A percentile compares a stretch with the other conserved stretches of the same genome.
phyloP scores from a whole-genome alignment of 37 sponge, comb jelly and placozoan species.

The Ianthella basta region DNA sequence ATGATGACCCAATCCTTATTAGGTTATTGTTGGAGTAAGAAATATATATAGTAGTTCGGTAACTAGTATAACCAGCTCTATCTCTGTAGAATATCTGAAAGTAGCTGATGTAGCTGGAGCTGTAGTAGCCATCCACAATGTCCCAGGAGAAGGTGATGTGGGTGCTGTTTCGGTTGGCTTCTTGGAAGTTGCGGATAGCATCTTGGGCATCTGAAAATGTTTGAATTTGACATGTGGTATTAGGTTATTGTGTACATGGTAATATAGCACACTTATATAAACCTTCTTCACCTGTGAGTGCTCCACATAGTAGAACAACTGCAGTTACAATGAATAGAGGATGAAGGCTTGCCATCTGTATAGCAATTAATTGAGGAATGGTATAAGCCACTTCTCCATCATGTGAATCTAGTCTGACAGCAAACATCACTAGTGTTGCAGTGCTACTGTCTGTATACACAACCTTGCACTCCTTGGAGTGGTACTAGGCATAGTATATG shows the following conservation, averaged over 20 bases:
- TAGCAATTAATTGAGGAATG: neutral
- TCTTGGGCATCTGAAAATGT: neutral
- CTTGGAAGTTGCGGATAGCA: neutral
- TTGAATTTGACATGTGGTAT: neutral
- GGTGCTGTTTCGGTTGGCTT: neutral
- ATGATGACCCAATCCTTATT: neutral
- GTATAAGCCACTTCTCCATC: too few species aligned
- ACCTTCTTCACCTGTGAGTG: neutral
- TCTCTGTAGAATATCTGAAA: neutral
- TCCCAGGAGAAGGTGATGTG: constrained; percentile 21
- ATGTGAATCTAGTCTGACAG: too few species aligned
- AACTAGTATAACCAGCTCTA: neutral
- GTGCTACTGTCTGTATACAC: too few species aligned
- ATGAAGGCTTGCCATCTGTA: neutral
- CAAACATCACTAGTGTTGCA: too few species aligned
- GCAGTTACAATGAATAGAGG: too few species aligned
- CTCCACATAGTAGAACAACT: too few species aligned
- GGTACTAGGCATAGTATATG: too few species aligned
- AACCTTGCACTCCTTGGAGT: too few species aligned
- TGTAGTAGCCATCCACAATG: constrained; percentile 4
- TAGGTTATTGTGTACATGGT: neutral
- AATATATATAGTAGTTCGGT: neutral
- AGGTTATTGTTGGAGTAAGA: too few species aligned
- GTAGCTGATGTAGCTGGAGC: neutral
- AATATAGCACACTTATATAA: neutral